phyloP scores from a whole-genome alignment of 1,140 invertebrate genomes.

The Pseudobourletiella spinata region DNA sequence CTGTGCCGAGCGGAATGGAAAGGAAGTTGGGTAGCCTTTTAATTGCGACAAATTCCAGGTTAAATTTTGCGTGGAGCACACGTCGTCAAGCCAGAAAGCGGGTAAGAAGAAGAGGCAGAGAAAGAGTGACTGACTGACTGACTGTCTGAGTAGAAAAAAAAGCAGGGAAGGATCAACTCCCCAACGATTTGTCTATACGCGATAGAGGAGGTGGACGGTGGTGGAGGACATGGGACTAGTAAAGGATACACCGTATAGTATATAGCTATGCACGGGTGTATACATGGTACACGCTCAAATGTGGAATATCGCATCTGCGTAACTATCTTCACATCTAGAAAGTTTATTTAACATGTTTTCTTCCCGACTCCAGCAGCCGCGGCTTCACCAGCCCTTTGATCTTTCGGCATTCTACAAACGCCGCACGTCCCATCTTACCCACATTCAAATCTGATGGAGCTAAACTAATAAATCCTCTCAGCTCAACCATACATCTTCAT shows the following conservation, averaged over 20 bases:
- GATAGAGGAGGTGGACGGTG: not conserved
- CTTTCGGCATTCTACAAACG: slow-evolving; percentile 6
- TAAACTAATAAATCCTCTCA: slow-evolving; percentile 7
- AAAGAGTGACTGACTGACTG: too few species aligned
- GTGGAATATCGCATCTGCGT: not conserved
- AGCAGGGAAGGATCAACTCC: not conserved
- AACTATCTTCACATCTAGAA: slow-evolving; percentile 6
- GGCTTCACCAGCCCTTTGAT: not conserved
- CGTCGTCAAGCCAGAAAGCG: slow-evolving; percentile 1
- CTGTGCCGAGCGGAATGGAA: not conserved
- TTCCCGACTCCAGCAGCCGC: not conserved
- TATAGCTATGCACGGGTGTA: not conserved
- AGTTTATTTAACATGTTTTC: slow-evolving; percentile 7
- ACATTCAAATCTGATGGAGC: slow-evolving; percentile 2
- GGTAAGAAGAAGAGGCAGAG: too few species aligned
- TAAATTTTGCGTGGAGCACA: slow-evolving; percentile 4
- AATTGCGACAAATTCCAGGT: slow-evolving; percentile 7
- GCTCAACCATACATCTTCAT: not conserved
- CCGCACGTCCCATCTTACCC: not conserved
- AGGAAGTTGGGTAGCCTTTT: not conserved
- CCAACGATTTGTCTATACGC: slow-evolving; percentile 4
- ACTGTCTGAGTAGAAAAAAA: too few species aligned
- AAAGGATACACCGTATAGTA: not conserved
- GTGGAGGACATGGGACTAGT: not conserved
- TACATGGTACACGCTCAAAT: not conserved